Evolutionary conservation across 1,140 invertebrate genomes (phyloP).

Genomic region (Gryllus bimaculatus): DNA sequence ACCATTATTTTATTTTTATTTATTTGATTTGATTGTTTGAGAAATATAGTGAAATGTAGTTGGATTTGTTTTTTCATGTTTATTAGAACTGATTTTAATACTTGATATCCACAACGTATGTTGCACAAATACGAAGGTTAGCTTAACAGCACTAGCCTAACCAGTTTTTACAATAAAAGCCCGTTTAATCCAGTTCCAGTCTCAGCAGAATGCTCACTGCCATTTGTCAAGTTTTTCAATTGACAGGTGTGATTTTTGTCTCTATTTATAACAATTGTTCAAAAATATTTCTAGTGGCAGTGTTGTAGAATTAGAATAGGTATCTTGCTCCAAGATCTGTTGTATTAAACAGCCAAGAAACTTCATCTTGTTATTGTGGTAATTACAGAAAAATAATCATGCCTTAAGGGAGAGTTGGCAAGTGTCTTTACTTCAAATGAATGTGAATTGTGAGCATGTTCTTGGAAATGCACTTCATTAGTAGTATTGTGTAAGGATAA

Average conservation of each 20-base stretch:
- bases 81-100: no score
- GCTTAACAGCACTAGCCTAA: neutral
- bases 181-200: neutral
- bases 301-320: neutral
- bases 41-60: neutral
- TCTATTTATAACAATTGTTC: neutral
- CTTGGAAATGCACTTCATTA: neutral
- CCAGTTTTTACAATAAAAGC: neutral
- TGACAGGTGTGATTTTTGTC: neutral
- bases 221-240: neutral
- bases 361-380: constrained; percentile 1
- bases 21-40: neutral
- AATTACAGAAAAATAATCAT: constrained; percentile 6
- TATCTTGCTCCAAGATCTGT: neutral
- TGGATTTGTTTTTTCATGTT: no score
- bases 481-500: neutral
- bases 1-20: neutral
- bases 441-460: neutral
- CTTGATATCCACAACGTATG: neutral
- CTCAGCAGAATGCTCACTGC: neutral
- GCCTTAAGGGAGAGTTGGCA: neutral
- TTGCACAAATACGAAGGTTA: neutral
- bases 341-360: neutral
- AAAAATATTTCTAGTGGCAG: neutral
- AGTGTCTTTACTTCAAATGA: neutral